These are phyloP conservation scores for Fistularia tabacaria DNA, from an alignment of 2,797 vertebrate species.

Conservation along the genomic window DNA sequence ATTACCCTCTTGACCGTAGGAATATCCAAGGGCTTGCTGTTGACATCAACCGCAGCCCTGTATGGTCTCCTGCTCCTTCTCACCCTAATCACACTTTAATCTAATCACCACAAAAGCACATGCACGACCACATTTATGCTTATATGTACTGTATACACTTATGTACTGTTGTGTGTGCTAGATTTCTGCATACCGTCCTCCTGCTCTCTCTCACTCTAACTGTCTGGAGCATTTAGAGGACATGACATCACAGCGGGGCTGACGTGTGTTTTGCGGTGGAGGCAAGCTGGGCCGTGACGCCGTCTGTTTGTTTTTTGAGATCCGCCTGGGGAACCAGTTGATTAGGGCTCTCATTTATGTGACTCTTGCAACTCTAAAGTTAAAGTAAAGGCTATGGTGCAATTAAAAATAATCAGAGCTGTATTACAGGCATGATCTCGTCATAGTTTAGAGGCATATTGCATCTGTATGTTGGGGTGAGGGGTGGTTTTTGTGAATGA, in stretches of 20 bases:
- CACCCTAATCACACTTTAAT: slow-evolving; percentile 20
- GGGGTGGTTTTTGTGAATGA: slow-evolving; percentile 35
- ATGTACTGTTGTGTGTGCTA: slow-evolving; percentile 17
- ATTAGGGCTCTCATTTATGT: slow-evolving; percentile 48
- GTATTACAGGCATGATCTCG: slow-evolving; percentile 29
- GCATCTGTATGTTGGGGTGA: slow-evolving; percentile 7
- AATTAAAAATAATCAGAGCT: slow-evolving; percentile 53
- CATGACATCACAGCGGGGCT: slow-evolving; percentile 56
- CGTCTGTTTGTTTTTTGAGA: slow-evolving; percentile 53
- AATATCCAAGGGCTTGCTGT: slow-evolving; percentile 36
- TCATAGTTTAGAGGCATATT: slow-evolving; percentile 25
- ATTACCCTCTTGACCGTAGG: slow-evolving; percentile 52
- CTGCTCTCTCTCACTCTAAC: slow-evolving; percentile 52
- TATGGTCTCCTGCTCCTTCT: slow-evolving; percentile 22
- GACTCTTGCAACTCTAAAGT: slow-evolving; percentile 33
- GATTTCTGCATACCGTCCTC: slow-evolving; percentile 13
- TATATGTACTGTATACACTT: not conserved
- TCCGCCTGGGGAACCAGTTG: slow-evolving; percentile 30
- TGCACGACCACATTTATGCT: slow-evolving; percentile 4
- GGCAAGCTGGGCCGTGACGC: slow-evolving; percentile 31
- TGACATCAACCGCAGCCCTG: slow-evolving; percentile 28
- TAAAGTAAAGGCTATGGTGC: slow-evolving; percentile 30
- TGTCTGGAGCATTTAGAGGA: slow-evolving; percentile 52
- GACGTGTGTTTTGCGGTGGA: slow-evolving; percentile 50
- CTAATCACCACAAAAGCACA: slow-evolving; percentile 1